A percentile compares a stretch with the other conserved stretches of the same genome.
phyloP scores from a whole-genome alignment of 2,113 vertebrate species.

The Stigmatopora argus region DNA sequence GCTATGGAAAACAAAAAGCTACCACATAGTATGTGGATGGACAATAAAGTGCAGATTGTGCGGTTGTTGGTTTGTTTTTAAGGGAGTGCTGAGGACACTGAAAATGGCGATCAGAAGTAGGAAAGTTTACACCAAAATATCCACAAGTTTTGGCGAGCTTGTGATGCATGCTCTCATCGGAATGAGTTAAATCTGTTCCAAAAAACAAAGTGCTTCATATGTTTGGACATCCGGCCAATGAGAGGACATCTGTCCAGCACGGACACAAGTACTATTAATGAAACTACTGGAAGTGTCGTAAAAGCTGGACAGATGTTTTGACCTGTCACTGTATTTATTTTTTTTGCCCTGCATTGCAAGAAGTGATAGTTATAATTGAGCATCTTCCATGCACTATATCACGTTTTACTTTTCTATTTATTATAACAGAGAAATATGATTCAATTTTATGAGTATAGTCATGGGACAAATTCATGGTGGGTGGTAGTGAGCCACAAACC shows the following conservation, averaged over 20 bases:
- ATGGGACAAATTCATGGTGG: no score
- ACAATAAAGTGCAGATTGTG: background rate
- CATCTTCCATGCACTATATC: no score
- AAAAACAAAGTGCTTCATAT: background rate
- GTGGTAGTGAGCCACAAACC: no score
- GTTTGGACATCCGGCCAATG: background rate
- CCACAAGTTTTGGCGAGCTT: background rate
- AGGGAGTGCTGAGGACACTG: background rate
- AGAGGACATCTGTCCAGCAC: background rate
- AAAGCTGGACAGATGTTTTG: background rate
- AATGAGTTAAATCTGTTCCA: background rate
- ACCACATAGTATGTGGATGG: background rate
- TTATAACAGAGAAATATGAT: no score
- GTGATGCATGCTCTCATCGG: background rate
- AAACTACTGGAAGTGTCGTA: background rate
- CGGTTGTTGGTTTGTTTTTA: background rate
- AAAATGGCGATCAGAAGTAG: background rate
- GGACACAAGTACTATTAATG: background rate
- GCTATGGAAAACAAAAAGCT: background rate
- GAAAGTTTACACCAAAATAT: conserved; percentile 4
- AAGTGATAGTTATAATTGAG: no score
- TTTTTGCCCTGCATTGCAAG: no score
- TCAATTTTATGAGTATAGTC: no score
- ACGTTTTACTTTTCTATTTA: no score
- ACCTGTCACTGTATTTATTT: no score